Base-by-base conservation (phyloP, 2,888 invertebrate genomes). In the Ganaspis brasiliensis region DNA sequence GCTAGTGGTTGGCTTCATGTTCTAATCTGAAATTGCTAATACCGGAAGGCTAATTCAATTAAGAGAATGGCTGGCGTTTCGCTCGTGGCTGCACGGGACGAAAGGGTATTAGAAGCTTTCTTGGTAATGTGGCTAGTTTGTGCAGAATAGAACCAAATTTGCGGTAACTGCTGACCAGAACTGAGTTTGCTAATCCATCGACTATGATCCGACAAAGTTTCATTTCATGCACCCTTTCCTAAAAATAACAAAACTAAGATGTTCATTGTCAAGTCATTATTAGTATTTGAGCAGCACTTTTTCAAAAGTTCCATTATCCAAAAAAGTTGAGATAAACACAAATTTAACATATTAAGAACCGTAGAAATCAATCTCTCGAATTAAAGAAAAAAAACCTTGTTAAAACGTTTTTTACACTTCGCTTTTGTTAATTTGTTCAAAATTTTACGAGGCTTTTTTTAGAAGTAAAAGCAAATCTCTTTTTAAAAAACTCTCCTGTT, bases 31-130 rank as follows among this genome's bases (percentile, higher is more conserved):
- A 89, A 90, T 89, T 88, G 88, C 88, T 88, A 90, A 90, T 90
- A 89, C 88, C 87, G 86, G 87, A 84, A 83, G 87, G 87, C 89
- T 89, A 87, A 90, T 90, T 90, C 88, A 90, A 90, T 90, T 90
- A 89, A 87, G 88, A 88, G 89, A 89, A 89, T 85, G 86, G 87
- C 81, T 80, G 75, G 75, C 67, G 73, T 70, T 73, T 73, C 73
- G 76, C 73, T 76, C 73, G 76, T 76, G 63, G 81, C 67, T 75
- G 74, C 55, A 70, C 63, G 76, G 78, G 70, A 63, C 74, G 82
- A 80, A 81, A 80, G 81, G 81, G 80, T 82, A 84, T 85, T 84
- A 84, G 81, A 79, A 74, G 81, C 71, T 80, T 81, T 80, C 83
- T 83, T 79, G 82, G 75, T 73, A 79, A 77, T 78, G 79, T 75